A percentile compares a stretch with the other conserved stretches of the same genome.
Conservation (phyloP, 2,113 vertebrate genomes). For the Anser cygnoides region DNA sequence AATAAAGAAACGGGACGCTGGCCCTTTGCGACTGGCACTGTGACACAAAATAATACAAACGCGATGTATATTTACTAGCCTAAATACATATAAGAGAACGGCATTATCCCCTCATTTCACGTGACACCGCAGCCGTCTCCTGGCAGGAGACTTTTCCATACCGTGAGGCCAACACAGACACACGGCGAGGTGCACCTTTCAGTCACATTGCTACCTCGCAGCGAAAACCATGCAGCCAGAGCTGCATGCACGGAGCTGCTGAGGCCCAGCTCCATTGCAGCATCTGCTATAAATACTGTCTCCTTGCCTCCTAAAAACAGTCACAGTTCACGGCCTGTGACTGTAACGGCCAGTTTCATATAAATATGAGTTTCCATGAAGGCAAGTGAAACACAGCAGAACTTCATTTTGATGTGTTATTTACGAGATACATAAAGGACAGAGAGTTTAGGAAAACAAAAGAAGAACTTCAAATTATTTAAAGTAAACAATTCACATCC, state of each 20-base stretch:
- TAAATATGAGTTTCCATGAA: background rate
- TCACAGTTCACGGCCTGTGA: too few species aligned
- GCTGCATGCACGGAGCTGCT: background rate
- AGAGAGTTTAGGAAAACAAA: background rate
- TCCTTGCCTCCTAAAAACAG: background rate
- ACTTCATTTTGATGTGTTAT: background rate
- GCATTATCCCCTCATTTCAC: background rate
- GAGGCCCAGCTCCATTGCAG: background rate
- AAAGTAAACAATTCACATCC: background rate
- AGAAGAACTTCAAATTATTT: background rate
- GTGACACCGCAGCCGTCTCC: background rate
- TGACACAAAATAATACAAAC: background rate
- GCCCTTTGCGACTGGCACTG: background rate
- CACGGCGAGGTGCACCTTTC: background rate
- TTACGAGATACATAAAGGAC: background rate
- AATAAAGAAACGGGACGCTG: background rate
- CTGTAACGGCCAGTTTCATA: background rate
- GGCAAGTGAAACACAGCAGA: background rate
- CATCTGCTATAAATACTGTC: background rate
- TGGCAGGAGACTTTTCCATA: background rate
- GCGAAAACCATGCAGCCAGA: background rate
- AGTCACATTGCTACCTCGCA: fast-evolving
- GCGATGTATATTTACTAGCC: background rate
- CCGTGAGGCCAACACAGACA: background rate
- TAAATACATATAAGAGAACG: background rate